phyloP scores from a whole-genome alignment of 2,797 vertebrate species.

The Argyrosomus regius region DNA sequence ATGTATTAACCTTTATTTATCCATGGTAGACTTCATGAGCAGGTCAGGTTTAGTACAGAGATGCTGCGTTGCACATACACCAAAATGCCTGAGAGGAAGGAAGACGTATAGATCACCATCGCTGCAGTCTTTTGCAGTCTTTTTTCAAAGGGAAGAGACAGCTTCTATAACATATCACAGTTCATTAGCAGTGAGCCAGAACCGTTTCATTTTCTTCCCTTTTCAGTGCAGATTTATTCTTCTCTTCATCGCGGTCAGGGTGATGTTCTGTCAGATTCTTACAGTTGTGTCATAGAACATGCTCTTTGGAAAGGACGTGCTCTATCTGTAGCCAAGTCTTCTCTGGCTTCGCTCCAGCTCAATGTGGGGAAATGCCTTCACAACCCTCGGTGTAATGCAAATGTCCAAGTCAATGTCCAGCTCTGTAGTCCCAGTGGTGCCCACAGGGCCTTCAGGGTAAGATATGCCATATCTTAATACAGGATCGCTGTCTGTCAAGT shows the following conservation, averaged over 20 bases:
- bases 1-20: constrained; percentile 65
- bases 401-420: constrained; percentile 64
- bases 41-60: constrained; percentile 42
- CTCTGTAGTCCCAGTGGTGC: constrained; percentile 57
- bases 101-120: constrained; percentile 30
- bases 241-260: constrained; percentile 59
- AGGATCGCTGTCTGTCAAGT: constrained; percentile 70
- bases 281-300: constrained; percentile 62
- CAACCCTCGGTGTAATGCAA: constrained; percentile 63
- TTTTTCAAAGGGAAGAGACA: constrained; percentile 58
- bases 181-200: constrained; percentile 74
- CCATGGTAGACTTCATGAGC: constrained; percentile 46
- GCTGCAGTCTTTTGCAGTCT: constrained; percentile 13
- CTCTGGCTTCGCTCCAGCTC: constrained; percentile 46
- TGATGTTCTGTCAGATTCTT: constrained; percentile 65
- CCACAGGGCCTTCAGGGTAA: constrained; percentile 51
- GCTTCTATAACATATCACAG: constrained; percentile 64
- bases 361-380: constrained; percentile 42
- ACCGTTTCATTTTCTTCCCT: constrained; percentile 56
- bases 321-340: constrained; percentile 39
- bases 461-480: constrained; percentile 65
- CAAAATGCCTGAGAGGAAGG: constrained; percentile 33
- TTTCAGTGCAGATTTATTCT: constrained; percentile 66
- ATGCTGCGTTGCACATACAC: constrained; percentile 33
- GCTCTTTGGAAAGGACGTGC: constrained; percentile 53